phyloP scores from a whole-genome alignment of 2,113 vertebrate genomes.

The Stercorarius parasiticus region DNA sequence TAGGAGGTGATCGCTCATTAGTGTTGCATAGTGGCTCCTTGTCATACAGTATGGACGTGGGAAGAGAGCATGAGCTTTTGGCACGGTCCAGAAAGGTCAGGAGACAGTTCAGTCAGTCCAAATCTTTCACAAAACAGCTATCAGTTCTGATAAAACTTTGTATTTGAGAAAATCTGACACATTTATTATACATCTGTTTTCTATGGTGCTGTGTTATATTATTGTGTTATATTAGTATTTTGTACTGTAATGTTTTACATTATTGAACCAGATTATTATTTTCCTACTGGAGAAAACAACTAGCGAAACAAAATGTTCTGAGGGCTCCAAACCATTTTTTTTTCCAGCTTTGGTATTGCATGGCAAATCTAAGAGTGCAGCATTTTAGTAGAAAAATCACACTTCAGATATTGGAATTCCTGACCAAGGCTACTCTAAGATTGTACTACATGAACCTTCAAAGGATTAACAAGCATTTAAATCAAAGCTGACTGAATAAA shows the following conservation, averaged over 20 bases:
- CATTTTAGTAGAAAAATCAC: not conserved
- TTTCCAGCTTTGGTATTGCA: not conserved
- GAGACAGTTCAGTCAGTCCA: not conserved
- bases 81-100: not conserved
- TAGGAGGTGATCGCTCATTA: not conserved
- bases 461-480: conserved; percentile 46
- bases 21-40: not conserved
- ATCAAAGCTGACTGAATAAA: conserved; percentile 35
- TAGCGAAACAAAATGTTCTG: not conserved
- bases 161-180: not conserved
- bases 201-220: not conserved
- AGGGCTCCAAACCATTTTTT: not conserved
- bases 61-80: not conserved
- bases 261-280: not conserved
- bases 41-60: not conserved
- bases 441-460: not conserved
- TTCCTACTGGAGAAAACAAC: not conserved
- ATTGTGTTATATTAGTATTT: not conserved
- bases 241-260: not conserved
- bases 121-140: not conserved
- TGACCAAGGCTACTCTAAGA: not conserved
- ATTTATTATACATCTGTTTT: not conserved
- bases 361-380: not conserved
- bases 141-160: not conserved
- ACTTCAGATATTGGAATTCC: conserved; percentile 1